Evolutionary conservation across 2,888 invertebrate genomes (phyloP).

Genomic region (Drosophila mulleri): DNA sequence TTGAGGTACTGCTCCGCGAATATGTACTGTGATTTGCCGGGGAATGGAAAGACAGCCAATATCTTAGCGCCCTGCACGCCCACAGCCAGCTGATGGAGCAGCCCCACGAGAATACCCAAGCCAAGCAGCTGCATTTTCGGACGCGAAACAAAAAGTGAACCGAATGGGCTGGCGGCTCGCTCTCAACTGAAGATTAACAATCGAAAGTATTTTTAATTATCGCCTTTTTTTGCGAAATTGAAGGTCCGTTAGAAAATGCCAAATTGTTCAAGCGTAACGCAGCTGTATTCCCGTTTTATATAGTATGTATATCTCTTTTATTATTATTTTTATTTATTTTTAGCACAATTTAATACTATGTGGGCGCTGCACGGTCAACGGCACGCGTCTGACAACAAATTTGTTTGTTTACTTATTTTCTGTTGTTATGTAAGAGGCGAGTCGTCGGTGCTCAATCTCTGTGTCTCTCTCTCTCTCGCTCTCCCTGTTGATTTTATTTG

Average conservation of each 20-base stretch:
- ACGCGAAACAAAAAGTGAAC: not conserved
- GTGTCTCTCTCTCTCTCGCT: not conserved
- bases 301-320: not conserved
- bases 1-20: constrained; percentile 79
- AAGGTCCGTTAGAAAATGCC: not conserved
- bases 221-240: constrained; percentile 3
- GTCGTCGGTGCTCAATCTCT: not conserved
- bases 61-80: constrained; percentile 54
- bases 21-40: constrained; percentile 80
- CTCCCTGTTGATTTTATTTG: not conserved
- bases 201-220: constrained; percentile 43
- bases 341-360: constrained; percentile 5
- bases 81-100: constrained; percentile 16
- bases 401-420: constrained; percentile 48
- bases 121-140: constrained; percentile 33
- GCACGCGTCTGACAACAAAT: constrained; percentile 24
- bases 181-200: constrained; percentile 35
- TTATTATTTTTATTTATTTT: constrained; percentile 7
- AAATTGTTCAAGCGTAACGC: constrained; percentile 42
- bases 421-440: constrained; percentile 46
- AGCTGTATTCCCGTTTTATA: constrained; percentile 1
- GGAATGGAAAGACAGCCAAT: constrained; percentile 74
- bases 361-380: constrained; percentile 22
- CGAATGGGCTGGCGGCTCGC: constrained; percentile 19
- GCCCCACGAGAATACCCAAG: not conserved